Percentiles rank a stretch among this genome's conserved stretches.
Evolutionary conservation across 23 tunicate species (phyloP).

Genomic region (Styela plicata): DNA sequence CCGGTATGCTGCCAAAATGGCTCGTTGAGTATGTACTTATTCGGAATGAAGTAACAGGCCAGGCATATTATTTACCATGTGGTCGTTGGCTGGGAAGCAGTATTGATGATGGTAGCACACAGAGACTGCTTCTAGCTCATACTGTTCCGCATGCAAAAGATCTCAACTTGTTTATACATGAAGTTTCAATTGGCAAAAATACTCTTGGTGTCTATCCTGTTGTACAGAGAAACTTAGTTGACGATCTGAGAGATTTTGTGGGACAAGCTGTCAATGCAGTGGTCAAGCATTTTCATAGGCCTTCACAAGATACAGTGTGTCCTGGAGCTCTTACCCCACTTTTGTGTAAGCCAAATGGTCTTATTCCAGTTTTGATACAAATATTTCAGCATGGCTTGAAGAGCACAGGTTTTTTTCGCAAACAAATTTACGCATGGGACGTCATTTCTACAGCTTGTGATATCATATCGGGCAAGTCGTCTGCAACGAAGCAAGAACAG

Average conservation of each 20-base stretch:
- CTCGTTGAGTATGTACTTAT: constrained; percentile 60
- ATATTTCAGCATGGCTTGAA: constrained; percentile 78
- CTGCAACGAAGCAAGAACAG: not conserved
- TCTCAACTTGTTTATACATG: constrained; percentile 12
- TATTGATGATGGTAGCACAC: constrained; percentile 78
- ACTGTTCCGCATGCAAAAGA: not conserved
- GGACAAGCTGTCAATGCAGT: constrained; percentile 83
- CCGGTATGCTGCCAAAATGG: constrained; percentile 93
- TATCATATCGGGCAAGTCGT: constrained; percentile 7
- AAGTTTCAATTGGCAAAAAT: not conserved
- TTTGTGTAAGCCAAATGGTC: constrained; percentile 31
- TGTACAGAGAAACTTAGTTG: constrained; percentile 11
- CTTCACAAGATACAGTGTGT: constrained; percentile 34
- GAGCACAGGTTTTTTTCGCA: constrained; percentile 32
- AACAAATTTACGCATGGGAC: constrained; percentile 58
- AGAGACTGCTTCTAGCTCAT: constrained; percentile 74
- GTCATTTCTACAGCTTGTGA: constrained; percentile 42
- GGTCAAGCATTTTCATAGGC: constrained; percentile 52
- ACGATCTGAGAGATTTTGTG: constrained; percentile 53
- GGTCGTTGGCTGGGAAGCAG: constrained; percentile 70
- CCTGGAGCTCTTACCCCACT: constrained; percentile 53
- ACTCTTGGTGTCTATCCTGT: constrained; percentile 1
- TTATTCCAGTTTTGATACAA: constrained; percentile 45
- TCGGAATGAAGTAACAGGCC: constrained; percentile 81
- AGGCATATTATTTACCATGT: constrained; percentile 71